These are phyloP conservation scores for Nebria salina DNA, from an alignment of 2,888 invertebrate species.

Conservation along the genomic window DNA sequence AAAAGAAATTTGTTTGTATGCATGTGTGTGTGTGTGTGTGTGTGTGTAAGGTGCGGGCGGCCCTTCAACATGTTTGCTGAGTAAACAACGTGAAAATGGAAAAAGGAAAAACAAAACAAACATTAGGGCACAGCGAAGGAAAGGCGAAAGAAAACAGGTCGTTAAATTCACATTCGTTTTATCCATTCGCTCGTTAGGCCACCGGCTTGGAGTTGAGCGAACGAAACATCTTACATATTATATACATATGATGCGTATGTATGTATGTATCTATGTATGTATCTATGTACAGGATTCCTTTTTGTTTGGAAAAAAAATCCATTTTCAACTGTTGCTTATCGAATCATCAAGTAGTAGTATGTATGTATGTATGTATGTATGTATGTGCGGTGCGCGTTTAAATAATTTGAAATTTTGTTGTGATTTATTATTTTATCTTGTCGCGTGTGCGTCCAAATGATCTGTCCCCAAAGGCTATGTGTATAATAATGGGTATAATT, in stretches of 20 bases:
- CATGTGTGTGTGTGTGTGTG: constrained; percentile 6
- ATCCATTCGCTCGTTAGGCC: constrained; percentile 7
- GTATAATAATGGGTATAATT: no score
- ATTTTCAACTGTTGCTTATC: no score
- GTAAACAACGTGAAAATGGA: constrained; percentile 35
- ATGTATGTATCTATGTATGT: not conserved
- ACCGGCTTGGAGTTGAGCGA: no score
- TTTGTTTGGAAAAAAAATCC: no score
- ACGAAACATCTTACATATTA: not conserved
- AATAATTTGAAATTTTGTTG: no score
- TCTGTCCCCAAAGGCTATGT: no score
- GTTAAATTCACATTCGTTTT: constrained; percentile 44
- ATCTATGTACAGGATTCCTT: not conserved
- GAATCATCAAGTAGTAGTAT: no score
- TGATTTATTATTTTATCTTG: no score
- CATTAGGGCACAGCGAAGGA: no score
- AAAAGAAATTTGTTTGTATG: not conserved
- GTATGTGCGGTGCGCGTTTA: no score
- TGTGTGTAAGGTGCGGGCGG: not conserved
- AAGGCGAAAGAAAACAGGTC: constrained; percentile 32
- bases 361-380: no score
- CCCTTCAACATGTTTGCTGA: constrained; percentile 20
- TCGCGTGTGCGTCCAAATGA: no score
- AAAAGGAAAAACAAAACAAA: constrained; percentile 36
- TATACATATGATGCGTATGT: constrained; percentile 2